Conservation (phyloP, 1,140 invertebrate genomes). For the Frieseomelitta varia region DNA sequence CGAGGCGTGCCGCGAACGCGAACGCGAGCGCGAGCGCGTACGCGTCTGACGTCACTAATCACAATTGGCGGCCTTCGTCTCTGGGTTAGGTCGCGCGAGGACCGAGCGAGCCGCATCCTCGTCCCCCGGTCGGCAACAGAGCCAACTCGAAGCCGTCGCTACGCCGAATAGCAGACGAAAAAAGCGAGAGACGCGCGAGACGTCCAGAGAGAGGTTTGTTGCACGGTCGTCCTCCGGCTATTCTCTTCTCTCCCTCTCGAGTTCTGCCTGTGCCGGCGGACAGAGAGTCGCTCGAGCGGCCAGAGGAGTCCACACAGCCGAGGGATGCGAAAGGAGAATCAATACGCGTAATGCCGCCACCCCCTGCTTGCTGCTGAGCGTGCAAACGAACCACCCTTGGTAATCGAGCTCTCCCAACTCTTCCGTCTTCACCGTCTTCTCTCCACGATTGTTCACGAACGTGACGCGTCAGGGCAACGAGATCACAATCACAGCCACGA, state of each 20-base stretch:
- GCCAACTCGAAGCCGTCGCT: background rate
- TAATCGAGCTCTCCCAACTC: conserved; percentile 18
- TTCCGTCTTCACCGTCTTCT: background rate
- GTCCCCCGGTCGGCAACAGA: background rate
- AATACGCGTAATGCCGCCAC: conserved; percentile 75
- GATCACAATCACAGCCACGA: background rate
- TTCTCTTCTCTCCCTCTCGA: background rate
- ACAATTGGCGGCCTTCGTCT: conserved; percentile 23
- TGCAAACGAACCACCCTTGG: conserved; percentile 70
- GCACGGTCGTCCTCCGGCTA: too few relatives aligned
- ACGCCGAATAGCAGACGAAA: background rate
- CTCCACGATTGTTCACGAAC: background rate
- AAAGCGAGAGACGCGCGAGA: too few relatives aligned
- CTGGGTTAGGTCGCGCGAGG: conserved; percentile 15
- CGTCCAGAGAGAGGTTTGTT: too few relatives aligned
- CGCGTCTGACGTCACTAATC: conserved; percentile 49
- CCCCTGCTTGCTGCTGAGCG: conserved; percentile 64
- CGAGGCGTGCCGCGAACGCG: conserved; percentile 37
- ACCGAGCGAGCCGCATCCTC: conserved; percentile 8
- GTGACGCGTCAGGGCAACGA: background rate
- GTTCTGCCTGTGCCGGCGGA: conserved; percentile 45
- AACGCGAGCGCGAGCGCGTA: background rate
- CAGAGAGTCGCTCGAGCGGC: conserved; percentile 36
- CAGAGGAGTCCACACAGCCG: conserved; percentile 51
- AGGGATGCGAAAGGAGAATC: conserved; percentile 76